Evolutionary conservation across 2,113 vertebrate genomes (phyloP).

Genomic region (Menura novaehollandiae): DNA sequence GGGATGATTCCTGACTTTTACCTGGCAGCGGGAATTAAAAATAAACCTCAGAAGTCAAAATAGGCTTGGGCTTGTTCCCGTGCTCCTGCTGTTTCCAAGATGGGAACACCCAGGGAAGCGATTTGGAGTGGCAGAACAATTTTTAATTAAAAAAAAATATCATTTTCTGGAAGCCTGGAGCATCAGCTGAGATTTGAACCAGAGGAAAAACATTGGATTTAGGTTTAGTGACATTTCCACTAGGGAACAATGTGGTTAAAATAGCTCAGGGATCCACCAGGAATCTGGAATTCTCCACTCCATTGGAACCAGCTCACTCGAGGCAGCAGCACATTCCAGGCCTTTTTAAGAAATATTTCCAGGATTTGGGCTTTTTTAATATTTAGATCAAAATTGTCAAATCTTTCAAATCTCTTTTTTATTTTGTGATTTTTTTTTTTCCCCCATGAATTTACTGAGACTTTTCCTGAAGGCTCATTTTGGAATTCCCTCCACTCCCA

Average conservation of each 20-base stretch:
- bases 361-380: not conserved
- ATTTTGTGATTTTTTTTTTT: not conserved
- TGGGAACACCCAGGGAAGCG: conserved; percentile 51
- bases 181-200: not conserved
- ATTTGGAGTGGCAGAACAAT: conserved; percentile 21
- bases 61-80: conserved; percentile 35
- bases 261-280: not conserved
- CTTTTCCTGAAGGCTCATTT: not conserved
- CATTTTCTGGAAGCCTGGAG: conserved; percentile 27
- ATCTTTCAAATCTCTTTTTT: not conserved
- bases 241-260: not conserved
- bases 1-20: not conserved
- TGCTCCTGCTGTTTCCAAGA: conserved; percentile 60
- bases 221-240: not conserved
- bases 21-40: conserved; percentile 44
- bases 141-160: conserved; percentile 52
- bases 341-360: not conserved
- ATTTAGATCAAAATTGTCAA: not conserved
- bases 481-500: not conserved
- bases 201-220: not conserved
- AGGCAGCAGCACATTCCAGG: not conserved
- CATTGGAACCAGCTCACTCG: not conserved
- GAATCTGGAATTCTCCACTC: not conserved
- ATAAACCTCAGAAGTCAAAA: conserved; percentile 42
- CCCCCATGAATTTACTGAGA: not conserved